Conservation (phyloP, 2,113 vertebrate genomes). For the Burhinus oedicnemus region DNA sequence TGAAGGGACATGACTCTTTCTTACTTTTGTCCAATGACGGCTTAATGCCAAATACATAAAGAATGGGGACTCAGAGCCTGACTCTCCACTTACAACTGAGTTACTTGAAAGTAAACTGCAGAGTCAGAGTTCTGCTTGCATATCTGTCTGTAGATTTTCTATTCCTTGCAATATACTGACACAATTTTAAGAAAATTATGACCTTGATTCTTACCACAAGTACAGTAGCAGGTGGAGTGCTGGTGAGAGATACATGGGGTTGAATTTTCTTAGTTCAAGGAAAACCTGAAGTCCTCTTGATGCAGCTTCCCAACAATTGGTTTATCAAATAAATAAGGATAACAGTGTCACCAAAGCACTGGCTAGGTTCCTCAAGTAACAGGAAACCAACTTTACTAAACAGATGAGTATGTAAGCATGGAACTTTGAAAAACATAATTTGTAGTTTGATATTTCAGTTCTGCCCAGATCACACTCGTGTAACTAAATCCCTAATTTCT, state of each 20-base stretch:
- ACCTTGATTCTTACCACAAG: background rate
- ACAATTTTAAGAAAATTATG: background rate
- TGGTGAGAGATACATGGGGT: background rate
- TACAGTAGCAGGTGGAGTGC: background rate
- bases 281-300: background rate
- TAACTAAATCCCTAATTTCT: background rate
- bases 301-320: background rate
- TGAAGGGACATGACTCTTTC: background rate
- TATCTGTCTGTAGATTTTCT: background rate
- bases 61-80: background rate
- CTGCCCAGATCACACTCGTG: background rate
- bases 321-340: background rate
- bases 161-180: background rate
- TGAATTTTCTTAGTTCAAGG: background rate
- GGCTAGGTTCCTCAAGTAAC: background rate
- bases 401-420: background rate
- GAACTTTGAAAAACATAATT: background rate
- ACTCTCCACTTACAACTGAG: background rate
- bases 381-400: background rate
- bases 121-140: background rate
- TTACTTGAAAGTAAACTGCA: background rate
- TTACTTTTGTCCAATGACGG: background rate
- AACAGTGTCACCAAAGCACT: background rate
- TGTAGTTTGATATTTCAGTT: background rate
- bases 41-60: background rate